Evolutionary conservation across 2,797 vertebrate genomes (phyloP), one percentile per base, ranked within the genome.

Genomic region (Luscinia luscinia): DNA sequence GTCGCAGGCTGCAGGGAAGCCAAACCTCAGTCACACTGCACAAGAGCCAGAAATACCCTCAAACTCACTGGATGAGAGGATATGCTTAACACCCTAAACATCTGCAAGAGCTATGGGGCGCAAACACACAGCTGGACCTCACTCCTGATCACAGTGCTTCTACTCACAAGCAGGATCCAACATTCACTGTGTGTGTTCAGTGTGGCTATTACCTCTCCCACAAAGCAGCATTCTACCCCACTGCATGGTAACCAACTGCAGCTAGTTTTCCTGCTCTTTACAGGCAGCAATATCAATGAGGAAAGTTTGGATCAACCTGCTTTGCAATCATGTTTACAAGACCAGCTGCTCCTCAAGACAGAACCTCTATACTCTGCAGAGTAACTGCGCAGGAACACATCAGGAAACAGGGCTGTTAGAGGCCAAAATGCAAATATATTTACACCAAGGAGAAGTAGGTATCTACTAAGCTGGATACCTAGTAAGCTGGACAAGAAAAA

Each of bases 1-100:
- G 97, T 99, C 99, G 1, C 99, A 99, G 8, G 99, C 99, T 99
- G 97, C 4, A 20, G 11, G n/a, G 55, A 89, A 84, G 55, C 38
- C 9, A 93, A 88, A 66, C 52, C 49, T 79, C 78, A 58, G 58
- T 96, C 55, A 95, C 40, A 20, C 49, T 20, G 9, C n/a, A 76
- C n/a, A 18, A 66, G 49, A 57, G 57, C 68, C 41, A 89, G 12
- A 68, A 55, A 82, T 4, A 55, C 15, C 27, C 62, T 21, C 38
- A 76, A 59, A 73, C 12, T 26, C 30, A 1, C 24, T 9, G 43
- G 12, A 6, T 0, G 2, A 74, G 24, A 59, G 30, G n/a, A 19
- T 12, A 51, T 13, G 23, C 46, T 69, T 34, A 23, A 51, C 22
- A 48, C 3, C 11, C 36, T 27, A 43, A 85, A 52, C 1, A 3